Conservation (phyloP, 2,113 vertebrate genomes). For the Cyrtonyx montezumae region DNA sequence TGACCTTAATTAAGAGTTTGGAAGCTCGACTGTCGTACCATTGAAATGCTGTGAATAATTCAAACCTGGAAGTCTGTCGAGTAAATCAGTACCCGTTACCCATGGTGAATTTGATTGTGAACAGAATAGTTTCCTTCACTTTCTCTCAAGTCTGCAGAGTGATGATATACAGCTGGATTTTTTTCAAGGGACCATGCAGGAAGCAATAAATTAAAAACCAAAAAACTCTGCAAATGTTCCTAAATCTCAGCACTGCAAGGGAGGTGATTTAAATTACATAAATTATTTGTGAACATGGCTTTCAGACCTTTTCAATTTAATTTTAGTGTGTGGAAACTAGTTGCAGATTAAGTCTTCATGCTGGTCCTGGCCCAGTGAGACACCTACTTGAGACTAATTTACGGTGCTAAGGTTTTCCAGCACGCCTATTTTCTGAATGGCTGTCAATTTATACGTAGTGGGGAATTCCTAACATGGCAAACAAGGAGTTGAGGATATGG, state of each 20-base stretch:
- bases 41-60: not conserved
- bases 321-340: not conserved
- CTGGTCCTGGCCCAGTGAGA: not conserved
- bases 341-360: not conserved
- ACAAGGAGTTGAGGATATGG: not conserved
- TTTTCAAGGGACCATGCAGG: not conserved
- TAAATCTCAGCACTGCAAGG: not conserved
- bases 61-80: not conserved
- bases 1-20: constrained; percentile 2
- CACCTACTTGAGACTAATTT: not conserved
- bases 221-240: not conserved
- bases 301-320: constrained; percentile 14
- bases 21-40: not conserved
- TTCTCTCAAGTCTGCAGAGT: not conserved
- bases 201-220: constrained; percentile 45
- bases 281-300: not conserved
- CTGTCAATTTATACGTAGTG: not conserved
- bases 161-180: not conserved
- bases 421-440: not conserved
- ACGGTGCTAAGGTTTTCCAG: not conserved
- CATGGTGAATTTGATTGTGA: not conserved
- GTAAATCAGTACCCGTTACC: not conserved
- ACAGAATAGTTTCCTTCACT: not conserved
- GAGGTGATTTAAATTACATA: not conserved
- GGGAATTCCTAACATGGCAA: not conserved